Conservation (phyloP, 2,113 vertebrate species). For the Anarhynchus alexandrinus region DNA sequence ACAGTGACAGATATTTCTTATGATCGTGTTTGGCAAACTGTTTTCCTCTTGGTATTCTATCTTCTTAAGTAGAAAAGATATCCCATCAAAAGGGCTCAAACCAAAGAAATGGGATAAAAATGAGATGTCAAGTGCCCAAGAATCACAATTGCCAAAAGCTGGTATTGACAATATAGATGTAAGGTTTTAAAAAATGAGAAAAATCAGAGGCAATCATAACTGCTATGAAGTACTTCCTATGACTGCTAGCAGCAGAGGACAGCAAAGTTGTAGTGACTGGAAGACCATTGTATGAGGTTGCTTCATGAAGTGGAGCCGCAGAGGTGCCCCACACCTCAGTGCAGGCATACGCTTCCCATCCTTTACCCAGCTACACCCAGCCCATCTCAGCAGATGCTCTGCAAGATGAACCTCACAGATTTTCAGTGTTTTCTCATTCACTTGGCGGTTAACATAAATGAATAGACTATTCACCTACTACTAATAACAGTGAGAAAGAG, state of each 20-base stretch:
- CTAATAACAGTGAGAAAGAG: not conserved
- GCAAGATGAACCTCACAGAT: not conserved
- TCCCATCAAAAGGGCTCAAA: not conserved
- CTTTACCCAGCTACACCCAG: not conserved
- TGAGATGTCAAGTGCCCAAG: not conserved
- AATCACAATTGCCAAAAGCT: not conserved
- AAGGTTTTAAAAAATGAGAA: not conserved
- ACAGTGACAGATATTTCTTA: not conserved
- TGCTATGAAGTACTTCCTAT: not conserved
- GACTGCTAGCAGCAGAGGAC: not conserved
- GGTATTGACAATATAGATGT: not conserved
- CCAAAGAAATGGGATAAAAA: not conserved
- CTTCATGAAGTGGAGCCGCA: not conserved
- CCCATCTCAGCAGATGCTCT: not conserved
- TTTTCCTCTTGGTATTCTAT: not conserved
- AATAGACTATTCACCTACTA: not conserved
- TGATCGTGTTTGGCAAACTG: not conserved
- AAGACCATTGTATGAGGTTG: not conserved
- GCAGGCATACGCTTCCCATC: not conserved
- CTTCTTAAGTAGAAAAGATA: not conserved
- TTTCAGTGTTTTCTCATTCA: not conserved
- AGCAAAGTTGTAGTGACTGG: not conserved
- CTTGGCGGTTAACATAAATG: not conserved
- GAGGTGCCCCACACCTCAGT: fast-evolving
- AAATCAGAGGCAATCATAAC: not conserved